A percentile compares a stretch with the other conserved stretches of the same genome.
Conservation (phyloP, 2,113 vertebrate genomes). For the Prunella fulvescens region DNA sequence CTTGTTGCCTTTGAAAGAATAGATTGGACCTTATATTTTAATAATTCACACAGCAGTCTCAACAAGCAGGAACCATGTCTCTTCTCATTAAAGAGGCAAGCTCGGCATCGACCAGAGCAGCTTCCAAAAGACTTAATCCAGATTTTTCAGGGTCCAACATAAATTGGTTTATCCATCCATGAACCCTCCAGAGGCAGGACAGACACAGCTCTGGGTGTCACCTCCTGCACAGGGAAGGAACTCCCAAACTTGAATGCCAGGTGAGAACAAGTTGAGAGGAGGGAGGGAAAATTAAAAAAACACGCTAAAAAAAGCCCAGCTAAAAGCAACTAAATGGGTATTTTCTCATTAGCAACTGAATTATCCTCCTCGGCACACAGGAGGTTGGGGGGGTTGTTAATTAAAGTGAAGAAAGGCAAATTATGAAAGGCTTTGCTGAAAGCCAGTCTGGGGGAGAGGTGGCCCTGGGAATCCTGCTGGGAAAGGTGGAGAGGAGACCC, state of each 20-base stretch:
- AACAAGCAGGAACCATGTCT: background rate
- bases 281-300: background rate
- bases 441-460: background rate
- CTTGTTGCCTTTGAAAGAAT: slow-evolving; percentile 16
- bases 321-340: background rate
- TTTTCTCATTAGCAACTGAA: background rate
- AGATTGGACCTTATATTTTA: background rate
- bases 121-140: background rate
- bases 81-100: background rate
- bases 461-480: background rate
- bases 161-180: background rate
- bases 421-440: background rate
- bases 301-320: background rate
- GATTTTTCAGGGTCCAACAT: background rate
- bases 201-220: background rate
- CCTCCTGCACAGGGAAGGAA: background rate
- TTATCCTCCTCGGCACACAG: background rate
- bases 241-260: background rate
- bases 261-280: background rate
- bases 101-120: background rate
- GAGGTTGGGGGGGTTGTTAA: background rate
- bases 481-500: background rate
- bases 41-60: slow-evolving; percentile 11
- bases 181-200: background rate
- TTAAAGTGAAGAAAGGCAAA: background rate